phyloP scores from a whole-genome alignment of 2,888 invertebrate genomes.

The Cerastoderma edule region DNA sequence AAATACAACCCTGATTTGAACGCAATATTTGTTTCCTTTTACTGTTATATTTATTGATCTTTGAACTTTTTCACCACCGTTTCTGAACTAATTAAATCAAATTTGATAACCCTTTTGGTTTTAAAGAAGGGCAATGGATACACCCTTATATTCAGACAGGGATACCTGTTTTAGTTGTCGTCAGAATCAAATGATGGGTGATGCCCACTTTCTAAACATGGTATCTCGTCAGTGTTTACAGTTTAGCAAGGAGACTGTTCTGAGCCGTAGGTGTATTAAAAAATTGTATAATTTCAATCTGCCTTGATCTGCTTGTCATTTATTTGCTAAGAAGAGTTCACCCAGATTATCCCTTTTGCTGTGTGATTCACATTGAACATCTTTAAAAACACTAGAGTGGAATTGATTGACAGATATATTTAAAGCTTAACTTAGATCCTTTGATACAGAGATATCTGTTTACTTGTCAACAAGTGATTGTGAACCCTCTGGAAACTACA shows the following conservation, averaged over 20 bases:
- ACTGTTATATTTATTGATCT: neutral
- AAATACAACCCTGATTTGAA: neutral
- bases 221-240: neutral
- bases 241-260: conserved; percentile 12
- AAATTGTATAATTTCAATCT: conserved; percentile 70
- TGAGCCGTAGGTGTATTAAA: conserved; percentile 74
- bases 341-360: too few relatives aligned
- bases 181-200: neutral
- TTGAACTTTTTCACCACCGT: neutral
- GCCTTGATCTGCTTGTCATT: too few relatives aligned
- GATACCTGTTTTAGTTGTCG: conserved; percentile 14
- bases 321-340: too few relatives aligned
- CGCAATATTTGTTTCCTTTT: conserved; percentile 13
- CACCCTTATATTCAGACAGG: neutral
- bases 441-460: too few relatives aligned
- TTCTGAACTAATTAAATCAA: neutral
- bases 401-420: too few relatives aligned
- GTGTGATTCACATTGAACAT: too few relatives aligned
- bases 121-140: neutral
- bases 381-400: too few relatives aligned
- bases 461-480: too few relatives aligned
- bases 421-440: too few relatives aligned
- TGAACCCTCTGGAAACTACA: too few relatives aligned
- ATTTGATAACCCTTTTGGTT: neutral
- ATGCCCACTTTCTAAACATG: neutral